A percentile compares a stretch with the other conserved stretches of the same genome.
These are phyloP conservation scores for Labrus mixtus DNA, from an alignment of 2,113 vertebrate species.

Conservation along the genomic window DNA sequence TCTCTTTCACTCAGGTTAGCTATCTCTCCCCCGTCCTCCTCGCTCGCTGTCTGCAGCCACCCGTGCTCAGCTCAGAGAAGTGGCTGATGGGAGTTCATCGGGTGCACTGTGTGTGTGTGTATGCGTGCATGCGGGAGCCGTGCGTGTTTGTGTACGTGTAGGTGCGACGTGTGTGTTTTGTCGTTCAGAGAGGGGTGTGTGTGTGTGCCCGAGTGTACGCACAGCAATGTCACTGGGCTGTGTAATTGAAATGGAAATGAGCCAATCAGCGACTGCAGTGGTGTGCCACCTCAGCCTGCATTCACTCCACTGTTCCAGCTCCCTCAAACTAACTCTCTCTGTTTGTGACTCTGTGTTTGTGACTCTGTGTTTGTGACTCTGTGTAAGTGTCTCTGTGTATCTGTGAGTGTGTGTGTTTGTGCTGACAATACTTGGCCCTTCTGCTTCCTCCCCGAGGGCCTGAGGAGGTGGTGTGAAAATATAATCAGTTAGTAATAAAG, in stretches of 20 bases:
- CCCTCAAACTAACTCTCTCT: conserved; percentile 48
- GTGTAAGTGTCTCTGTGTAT: conserved; percentile 32
- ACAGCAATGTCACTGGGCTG: conserved; percentile 88
- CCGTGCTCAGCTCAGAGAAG: conserved; percentile 79
- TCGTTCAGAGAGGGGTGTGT: conserved; percentile 19
- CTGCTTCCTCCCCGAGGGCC: conserved; percentile 72
- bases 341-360: conserved; percentile 58
- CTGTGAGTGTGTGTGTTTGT: conserved; percentile 22
- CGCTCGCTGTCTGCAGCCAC: conserved; percentile 65
- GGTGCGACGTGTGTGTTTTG: conserved; percentile 9
- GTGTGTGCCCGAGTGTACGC: conserved; percentile 50
- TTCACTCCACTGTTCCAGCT: conserved; percentile 76
- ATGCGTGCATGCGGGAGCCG: background rate
- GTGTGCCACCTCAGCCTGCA: conserved; percentile 80
- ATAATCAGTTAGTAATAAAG: conserved; percentile 90
- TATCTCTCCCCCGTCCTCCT: conserved; percentile 57
- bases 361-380: background rate
- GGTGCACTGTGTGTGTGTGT: conserved; percentile 63
- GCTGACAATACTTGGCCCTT: conserved; percentile 78
- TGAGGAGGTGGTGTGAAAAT: conserved; percentile 80
- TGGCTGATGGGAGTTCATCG: conserved; percentile 86
- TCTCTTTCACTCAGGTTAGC: conserved; percentile 61
- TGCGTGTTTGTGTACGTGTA: background rate
- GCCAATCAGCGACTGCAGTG: conserved; percentile 86
- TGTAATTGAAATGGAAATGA: conserved; percentile 93